Percentiles rank a stretch among this genome's conserved stretches.
These are phyloP conservation scores for Chrysolina haemoptera DNA, from an alignment of 2,888 invertebrate species.

Conservation along the genomic window DNA sequence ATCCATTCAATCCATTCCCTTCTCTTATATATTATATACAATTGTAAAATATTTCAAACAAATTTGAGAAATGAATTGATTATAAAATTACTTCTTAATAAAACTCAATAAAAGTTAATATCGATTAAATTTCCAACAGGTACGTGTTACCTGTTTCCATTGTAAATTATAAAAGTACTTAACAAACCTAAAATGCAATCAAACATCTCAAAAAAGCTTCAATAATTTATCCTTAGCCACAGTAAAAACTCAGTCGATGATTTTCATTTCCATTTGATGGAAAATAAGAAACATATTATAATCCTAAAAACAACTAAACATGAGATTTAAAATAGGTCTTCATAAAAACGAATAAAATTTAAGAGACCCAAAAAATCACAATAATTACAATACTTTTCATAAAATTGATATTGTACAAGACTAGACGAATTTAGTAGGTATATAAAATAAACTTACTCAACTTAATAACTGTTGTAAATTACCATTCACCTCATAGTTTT, in stretches of 20 bases:
- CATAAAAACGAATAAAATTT: slow-evolving; percentile 41
- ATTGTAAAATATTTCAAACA: slow-evolving; percentile 10
- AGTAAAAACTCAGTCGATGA: slow-evolving; percentile 53
- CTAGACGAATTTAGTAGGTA: slow-evolving; percentile 35
- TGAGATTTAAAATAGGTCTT: slow-evolving; percentile 47
- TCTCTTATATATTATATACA: slow-evolving; percentile 12
- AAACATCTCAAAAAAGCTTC: slow-evolving; percentile 22
- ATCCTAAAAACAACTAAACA: slow-evolving; percentile 40
- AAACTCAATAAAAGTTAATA: slow-evolving; percentile 10
- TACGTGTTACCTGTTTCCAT: background rate
- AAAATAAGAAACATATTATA: slow-evolving; percentile 37
- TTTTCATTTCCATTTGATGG: slow-evolving; percentile 51
- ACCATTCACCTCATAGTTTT: background rate
- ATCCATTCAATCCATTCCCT: slow-evolving; percentile 1
- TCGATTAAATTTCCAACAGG: background rate
- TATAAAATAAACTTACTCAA: background rate
- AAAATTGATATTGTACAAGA: slow-evolving; percentile 35
- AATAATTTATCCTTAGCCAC: slow-evolving; percentile 33
- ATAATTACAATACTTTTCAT: slow-evolving; percentile 36
- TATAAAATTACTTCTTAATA: background rate
- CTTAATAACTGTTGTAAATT: too few species aligned
- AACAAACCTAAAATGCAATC: slow-evolving; percentile 27
- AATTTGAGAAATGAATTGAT: background rate
- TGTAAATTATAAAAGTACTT: background rate
- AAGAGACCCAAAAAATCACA: slow-evolving; percentile 47